phyloP scores from a whole-genome alignment of 2,888 invertebrate genomes.

The Eutolmus rufibarbis region DNA sequence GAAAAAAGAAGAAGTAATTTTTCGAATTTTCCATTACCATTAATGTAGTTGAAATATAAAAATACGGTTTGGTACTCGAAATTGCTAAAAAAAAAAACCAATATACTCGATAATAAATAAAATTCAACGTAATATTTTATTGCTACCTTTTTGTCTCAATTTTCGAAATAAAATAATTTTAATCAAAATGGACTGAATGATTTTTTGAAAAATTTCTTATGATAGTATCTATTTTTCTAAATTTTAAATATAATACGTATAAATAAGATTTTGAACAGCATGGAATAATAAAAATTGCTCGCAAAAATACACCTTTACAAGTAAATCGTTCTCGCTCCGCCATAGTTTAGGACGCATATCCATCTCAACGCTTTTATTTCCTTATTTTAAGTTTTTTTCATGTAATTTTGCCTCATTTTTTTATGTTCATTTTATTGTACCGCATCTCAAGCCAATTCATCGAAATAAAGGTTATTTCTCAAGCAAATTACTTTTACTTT shows the following conservation, averaged over 20 bases:
- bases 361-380: background rate
- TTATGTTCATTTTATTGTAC: background rate
- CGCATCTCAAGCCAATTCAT: background rate
- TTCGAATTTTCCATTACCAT: no score
- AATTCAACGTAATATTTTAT: background rate
- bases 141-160: background rate
- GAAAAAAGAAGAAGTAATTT: no score
- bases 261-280: background rate
- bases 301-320: background rate
- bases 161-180: background rate
- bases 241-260: background rate
- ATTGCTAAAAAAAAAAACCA: background rate
- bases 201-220: background rate
- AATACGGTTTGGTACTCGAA: no score
- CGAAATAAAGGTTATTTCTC: conserved; percentile 3
- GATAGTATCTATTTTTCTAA: background rate
- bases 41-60: no score
- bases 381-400: background rate
- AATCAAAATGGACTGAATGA: background rate
- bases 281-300: background rate
- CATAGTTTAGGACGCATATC: background rate
- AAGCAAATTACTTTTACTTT: background rate
- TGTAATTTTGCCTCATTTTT: background rate
- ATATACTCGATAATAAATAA: background rate
- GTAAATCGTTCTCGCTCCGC: background rate